phyloP scores from a whole-genome alignment of 2,113 vertebrate species.

The Zapus hudsonius region DNA sequence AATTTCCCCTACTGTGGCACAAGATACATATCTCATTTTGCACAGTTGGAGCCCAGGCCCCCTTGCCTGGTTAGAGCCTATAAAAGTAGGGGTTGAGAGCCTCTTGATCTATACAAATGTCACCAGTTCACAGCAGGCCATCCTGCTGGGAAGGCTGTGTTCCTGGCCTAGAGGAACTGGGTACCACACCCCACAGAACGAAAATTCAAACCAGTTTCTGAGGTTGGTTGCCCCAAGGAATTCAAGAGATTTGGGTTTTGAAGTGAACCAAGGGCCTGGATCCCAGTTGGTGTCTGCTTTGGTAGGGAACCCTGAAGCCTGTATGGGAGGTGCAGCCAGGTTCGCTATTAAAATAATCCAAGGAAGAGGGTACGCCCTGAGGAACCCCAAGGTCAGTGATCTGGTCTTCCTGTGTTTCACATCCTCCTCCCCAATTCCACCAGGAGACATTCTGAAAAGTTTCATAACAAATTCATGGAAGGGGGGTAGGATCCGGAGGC shows the following conservation, averaged over 20 bases:
- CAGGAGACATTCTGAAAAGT: background rate
- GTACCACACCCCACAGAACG: background rate
- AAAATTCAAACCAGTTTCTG: background rate
- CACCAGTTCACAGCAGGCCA: no score
- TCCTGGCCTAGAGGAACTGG: background rate
- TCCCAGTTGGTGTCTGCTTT: background rate
- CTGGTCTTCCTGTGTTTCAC: background rate
- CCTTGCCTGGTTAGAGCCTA: accelerated
- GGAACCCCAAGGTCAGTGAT: background rate
- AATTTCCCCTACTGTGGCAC: background rate
- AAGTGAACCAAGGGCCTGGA: background rate
- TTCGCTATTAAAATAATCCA: accelerated
- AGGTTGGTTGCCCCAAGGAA: background rate
- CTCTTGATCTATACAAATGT: background rate
- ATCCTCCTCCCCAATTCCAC: background rate
- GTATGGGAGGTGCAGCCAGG: background rate
- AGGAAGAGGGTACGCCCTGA: background rate
- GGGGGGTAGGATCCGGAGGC: background rate
- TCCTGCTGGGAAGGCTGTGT: accelerated
- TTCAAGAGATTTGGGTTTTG: background rate
- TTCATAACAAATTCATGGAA: background rate
- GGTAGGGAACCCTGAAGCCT: accelerated
- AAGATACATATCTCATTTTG: background rate
- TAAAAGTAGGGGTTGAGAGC: no score
- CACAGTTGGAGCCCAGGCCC: background rate